Conservation (phyloP, 2,797 vertebrate species). For the Hemibagrus guttatus region DNA sequence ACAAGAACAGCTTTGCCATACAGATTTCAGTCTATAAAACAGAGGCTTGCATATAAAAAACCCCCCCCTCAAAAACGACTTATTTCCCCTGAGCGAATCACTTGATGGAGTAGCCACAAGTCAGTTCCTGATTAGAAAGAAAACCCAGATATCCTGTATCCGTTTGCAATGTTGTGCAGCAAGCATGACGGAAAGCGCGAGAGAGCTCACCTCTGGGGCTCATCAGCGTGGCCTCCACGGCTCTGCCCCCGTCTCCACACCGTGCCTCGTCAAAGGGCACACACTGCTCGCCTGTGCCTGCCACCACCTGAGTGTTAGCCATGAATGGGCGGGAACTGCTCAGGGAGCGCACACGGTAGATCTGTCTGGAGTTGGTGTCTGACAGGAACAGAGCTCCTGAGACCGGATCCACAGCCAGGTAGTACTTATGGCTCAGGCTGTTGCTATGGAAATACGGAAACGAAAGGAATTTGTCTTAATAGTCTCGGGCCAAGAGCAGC, state of each 20-base stretch:
- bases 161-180: background rate
- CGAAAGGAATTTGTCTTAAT: slow-evolving; percentile 49
- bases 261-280: slow-evolving; percentile 85
- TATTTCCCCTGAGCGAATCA: slow-evolving; percentile 10
- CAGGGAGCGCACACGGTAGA: slow-evolving; percentile 81
- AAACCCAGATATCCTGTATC: background rate
- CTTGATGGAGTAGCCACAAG: background rate
- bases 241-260: slow-evolving; percentile 87
- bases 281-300: slow-evolving; percentile 86
- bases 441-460: slow-evolving; percentile 73
- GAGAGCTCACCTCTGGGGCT: slow-evolving; percentile 81
- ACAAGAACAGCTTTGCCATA: background rate
- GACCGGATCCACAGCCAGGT: slow-evolving; percentile 86
- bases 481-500: slow-evolving; percentile 43
- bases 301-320: slow-evolving; percentile 83
- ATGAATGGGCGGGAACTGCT: slow-evolving; percentile 77
- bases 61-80: background rate
- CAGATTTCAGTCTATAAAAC: background rate
- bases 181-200: background rate
- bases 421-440: slow-evolving; percentile 89
- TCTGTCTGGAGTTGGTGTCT: slow-evolving; percentile 86
- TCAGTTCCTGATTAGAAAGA: background rate
- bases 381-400: slow-evolving; percentile 83
- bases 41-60: background rate
- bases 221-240: slow-evolving; percentile 86